Percentiles rank a stretch among this genome's conserved stretches.
Conservation (phyloP, 2,113 vertebrate species). For the Rhynchomys soricoides region DNA sequence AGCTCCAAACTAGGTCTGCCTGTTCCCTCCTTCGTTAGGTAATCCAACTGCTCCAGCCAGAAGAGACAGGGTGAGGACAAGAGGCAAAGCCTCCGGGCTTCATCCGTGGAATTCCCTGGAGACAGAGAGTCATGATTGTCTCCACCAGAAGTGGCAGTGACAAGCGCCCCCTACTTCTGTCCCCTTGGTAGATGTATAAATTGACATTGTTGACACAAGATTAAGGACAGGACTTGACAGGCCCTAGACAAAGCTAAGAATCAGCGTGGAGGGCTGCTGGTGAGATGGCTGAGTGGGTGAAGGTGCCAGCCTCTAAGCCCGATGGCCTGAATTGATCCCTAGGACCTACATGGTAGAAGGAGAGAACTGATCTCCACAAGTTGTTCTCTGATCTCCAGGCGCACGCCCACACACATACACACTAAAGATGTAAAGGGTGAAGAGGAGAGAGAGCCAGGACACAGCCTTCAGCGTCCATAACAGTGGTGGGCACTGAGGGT, state of each 20-base stretch:
- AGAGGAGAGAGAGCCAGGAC: background rate
- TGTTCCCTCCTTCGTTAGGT: background rate
- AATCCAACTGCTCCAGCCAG: background rate
- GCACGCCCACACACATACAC: background rate
- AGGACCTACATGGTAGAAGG: background rate
- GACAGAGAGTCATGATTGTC: background rate
- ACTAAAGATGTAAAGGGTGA: background rate
- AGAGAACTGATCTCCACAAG: background rate
- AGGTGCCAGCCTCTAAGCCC: background rate
- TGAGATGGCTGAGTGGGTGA: background rate
- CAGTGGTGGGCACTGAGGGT: background rate
- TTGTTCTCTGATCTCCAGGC: background rate
- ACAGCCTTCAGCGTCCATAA: background rate
- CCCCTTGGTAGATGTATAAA: background rate
- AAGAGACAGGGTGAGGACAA: too few relatives aligned
- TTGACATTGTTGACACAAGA: background rate
- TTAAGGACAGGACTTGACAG: background rate
- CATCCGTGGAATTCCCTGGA: background rate
- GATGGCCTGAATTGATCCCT: background rate
- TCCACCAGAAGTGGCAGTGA: background rate
- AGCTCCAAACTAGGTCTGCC: background rate
- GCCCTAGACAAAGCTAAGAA: background rate
- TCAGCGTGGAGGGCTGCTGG: background rate
- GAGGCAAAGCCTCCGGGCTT: background rate
- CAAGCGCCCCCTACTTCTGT: too few relatives aligned